Conservation (phyloP, 1,140 invertebrate genomes). For the Drosophila obscura region DNA sequence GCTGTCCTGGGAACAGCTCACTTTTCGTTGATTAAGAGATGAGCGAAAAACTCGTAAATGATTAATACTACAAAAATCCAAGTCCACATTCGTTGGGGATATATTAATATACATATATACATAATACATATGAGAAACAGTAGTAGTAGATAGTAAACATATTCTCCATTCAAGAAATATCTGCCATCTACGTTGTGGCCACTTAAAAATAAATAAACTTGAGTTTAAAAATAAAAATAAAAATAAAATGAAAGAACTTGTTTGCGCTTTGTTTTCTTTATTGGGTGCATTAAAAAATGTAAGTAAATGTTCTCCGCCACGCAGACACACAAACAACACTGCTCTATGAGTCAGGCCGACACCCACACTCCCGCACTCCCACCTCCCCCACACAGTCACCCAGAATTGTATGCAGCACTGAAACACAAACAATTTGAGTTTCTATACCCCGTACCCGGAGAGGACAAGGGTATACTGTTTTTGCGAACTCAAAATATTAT, state of each 20-base stretch:
- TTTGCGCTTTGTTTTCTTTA: slow-evolving; percentile 58
- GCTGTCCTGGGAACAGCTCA: neutral
- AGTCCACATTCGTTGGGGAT: too few relatives aligned
- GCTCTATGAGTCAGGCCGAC: slow-evolving; percentile 32
- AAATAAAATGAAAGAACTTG: slow-evolving; percentile 20
- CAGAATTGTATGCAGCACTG: slow-evolving; percentile 16
- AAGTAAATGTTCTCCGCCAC: slow-evolving; percentile 61
- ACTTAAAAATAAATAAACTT: slow-evolving; percentile 54
- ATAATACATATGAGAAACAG: slow-evolving; percentile 14
- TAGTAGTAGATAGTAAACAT: slow-evolving; percentile 2
- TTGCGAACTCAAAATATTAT: too few relatives aligned
- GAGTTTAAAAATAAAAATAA: slow-evolving; percentile 42
- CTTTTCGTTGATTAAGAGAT: neutral
- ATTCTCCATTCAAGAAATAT: slow-evolving; percentile 4
- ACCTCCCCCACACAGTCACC: slow-evolving; percentile 12
- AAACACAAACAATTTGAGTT: slow-evolving; percentile 51
- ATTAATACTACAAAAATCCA: neutral
- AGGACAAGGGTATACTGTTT: too few relatives aligned
- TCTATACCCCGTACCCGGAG: neutral
- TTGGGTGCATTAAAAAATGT: slow-evolving; percentile 72
- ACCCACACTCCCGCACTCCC: slow-evolving; percentile 1
- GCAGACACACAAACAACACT: slow-evolving; percentile 38
- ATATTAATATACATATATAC: neutral
- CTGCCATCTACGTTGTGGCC: slow-evolving; percentile 29
- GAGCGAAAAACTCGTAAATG: neutral